A percentile compares a stretch with the other conserved stretches of the same genome.
Evolutionary conservation across 2,113 vertebrate genomes (phyloP).

Genomic region (Petaurus breviceps): DNA sequence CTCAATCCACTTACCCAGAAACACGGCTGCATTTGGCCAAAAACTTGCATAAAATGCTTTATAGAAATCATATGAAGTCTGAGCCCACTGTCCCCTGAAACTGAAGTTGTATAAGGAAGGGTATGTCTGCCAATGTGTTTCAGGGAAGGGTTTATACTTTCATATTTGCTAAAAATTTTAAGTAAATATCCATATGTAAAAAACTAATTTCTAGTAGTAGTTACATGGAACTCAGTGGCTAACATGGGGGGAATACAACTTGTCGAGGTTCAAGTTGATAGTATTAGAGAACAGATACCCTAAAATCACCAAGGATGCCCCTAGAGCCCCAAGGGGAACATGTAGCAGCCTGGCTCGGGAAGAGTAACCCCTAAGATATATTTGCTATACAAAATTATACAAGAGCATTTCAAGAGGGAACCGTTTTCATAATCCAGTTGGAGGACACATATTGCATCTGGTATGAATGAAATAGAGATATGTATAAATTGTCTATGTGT

Average conservation of each 20-base stretch:
- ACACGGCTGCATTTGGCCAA: neutral
- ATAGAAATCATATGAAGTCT: neutral
- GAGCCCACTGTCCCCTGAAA: neutral
- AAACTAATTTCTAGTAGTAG: neutral
- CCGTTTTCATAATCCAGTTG: neutral
- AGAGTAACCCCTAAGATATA: neutral
- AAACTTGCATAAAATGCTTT: neutral
- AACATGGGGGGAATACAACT: neutral
- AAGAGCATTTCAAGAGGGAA: neutral
- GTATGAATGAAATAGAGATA: neutral
- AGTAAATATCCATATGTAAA: no score
- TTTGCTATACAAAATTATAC: neutral
- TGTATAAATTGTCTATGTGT: neutral
- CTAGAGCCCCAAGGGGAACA: neutral
- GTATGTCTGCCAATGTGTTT: neutral
- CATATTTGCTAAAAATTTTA: no score
- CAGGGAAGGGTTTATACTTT: neutral
- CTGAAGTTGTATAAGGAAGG: neutral
- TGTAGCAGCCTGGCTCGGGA: neutral
- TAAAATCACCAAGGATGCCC: neutral
- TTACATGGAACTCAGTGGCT: neutral
- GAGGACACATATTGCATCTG: neutral
- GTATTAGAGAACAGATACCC: neutral
- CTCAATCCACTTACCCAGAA: neutral
- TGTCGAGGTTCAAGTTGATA: neutral